Base-by-base conservation (phyloP, 1,140 invertebrate genomes). In the Calosoma granatense region DNA sequence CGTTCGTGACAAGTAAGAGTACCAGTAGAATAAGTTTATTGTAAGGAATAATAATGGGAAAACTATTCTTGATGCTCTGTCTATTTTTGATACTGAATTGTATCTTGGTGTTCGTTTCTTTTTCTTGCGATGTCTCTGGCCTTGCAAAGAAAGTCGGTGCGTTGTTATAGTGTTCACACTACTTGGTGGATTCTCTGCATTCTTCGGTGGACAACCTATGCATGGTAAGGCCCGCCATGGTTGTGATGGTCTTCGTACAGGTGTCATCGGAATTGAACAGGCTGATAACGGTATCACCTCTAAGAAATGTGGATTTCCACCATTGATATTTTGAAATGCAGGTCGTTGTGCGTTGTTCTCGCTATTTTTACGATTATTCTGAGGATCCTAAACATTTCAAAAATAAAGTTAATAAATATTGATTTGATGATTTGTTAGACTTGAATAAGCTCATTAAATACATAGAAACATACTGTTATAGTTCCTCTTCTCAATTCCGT, bases 21-120 rank as follows among this genome's bases (percentile, higher is more conserved):
- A 86, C 87, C 87, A 90, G 65, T 90, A 90, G 70, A 87, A 84
- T 43, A 87, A 69, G 69, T 90, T 90, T 56, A 90, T 87, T 19
- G 83, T 76, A 2, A 89, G 67, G 65, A 90, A 90, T 22, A 86
- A 76, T 30, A 89, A 60, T 1, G 88, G 88, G 67, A 90, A 90
- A 21, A 88, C 79, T 21, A 88, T 73, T 14, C 88, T 71, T 17
- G 86, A 88, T 11, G 82, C 80, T 9, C 83, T 76, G 70, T 90
- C 87, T 47, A 90, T 87, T 71, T 88, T 86, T 19, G 86, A 89
- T 1, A 90, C 87, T 3, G 85, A 88, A 68, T 90, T 90, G 64
- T 81, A 85, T 57, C 83, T 71, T 0, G 82, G 83, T 1, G 80
- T 77, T 43, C 77, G 66, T 66, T 76, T 72, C 67, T 79, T 71